Conservation (phyloP, 2,797 vertebrate genomes). For the Sebastes cheni region DNA sequence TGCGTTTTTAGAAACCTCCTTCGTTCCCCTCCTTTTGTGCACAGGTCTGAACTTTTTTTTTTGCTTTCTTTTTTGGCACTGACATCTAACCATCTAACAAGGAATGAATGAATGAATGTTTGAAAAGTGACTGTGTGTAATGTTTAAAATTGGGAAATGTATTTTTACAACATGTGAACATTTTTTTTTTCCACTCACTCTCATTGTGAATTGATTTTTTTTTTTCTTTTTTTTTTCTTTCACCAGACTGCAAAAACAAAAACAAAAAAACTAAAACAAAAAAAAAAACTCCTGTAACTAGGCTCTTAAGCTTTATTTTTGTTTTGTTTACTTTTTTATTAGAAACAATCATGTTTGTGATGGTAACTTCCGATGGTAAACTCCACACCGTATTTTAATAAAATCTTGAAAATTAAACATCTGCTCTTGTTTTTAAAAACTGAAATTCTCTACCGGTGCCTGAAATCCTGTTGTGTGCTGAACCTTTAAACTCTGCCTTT, state of each 20-base stretch:
- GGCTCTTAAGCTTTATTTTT: constrained; percentile 91
- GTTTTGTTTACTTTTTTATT: constrained; percentile 91
- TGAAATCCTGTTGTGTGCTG: not conserved
- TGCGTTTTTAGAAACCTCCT: constrained; percentile 55
- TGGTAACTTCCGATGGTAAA: constrained; percentile 89
- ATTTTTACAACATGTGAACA: constrained; percentile 96
- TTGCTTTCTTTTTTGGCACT: constrained; percentile 75
- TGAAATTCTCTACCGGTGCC: not conserved
- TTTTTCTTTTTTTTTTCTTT: constrained; percentile 61
- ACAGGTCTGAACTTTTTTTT: constrained; percentile 57
- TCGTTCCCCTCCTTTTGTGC: constrained; percentile 52
- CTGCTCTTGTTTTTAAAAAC: not conserved
- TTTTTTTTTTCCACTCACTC: constrained; percentile 75
- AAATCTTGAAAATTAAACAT: constrained; percentile 84
- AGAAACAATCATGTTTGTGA: constrained; percentile 93
- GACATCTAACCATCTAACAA: constrained; percentile 82
- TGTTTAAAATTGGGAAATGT: constrained; percentile 91
- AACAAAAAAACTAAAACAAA: constrained; percentile 53
- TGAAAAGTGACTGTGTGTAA: constrained; percentile 79
- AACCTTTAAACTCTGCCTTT: not conserved
- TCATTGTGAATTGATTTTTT: constrained; percentile 84
- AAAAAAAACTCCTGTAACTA: constrained; percentile 85
- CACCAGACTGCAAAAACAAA: constrained; percentile 86
- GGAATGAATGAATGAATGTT: constrained; percentile 81
- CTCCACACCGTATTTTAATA: constrained; percentile 96